Base-by-base conservation (phyloP, 2,888 invertebrate species). In the Apamea monoglypha region DNA sequence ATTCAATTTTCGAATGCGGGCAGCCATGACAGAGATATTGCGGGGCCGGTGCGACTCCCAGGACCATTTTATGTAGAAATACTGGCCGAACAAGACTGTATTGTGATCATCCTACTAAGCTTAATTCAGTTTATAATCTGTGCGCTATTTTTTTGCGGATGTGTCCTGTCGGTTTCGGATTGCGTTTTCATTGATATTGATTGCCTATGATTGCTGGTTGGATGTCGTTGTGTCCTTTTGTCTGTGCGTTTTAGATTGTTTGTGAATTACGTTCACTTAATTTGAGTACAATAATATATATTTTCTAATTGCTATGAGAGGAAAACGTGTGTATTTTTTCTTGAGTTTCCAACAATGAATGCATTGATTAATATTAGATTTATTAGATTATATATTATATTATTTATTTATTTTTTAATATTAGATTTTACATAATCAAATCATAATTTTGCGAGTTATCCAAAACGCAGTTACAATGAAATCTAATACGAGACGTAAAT, bases 1-100 rank as follows among this genome's bases (percentile, higher is more conserved):
- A 95, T 95, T 91, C 92, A 94, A 94, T 95, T 95, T 94, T 93
- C 92, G 92, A 92, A 93, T 92, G 94, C 92, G 94, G 93, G 91
- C 90, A 91, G 90, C 92, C 92, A 91, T 92, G 93, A 92, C 92
- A 91, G 91, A 90, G 92, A 93, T 92, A 91, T 92, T 92, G 89
- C 81, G 91, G 89, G 89, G 80, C 87, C 86, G 88, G 88, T 88
- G 90, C 83, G 79, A 79, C 77, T 85, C 83, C 76, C 83, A 75
- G 74, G 78, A 83, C 74, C 74, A 79, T 85, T 88, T 86, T 86
- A 88, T 86, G 81, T 87, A 77, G 80, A 83, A 86, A 85, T 87
- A 86, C 74, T 83, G 81, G 74, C 72, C n/a, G 78, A n/a, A 78
- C 69, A 78, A 82, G 67, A 79, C 79, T 82, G 79, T 85, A 82